These are phyloP conservation scores for Epinotia nisella DNA, from an alignment of 2,888 invertebrate species.

Conservation along the genomic window DNA sequence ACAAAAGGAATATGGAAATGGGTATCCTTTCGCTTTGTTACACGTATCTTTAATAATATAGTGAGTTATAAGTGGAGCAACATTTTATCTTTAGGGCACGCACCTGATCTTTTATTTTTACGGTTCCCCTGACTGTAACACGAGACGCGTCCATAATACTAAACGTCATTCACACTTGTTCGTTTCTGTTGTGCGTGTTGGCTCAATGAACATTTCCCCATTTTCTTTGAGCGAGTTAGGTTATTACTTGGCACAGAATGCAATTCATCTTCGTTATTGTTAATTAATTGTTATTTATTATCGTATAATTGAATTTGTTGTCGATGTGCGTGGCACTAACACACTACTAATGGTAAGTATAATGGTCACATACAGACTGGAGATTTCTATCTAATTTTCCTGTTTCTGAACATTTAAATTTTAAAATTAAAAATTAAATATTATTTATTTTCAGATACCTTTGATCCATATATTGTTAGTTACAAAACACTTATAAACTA, in stretches of 20 bases:
- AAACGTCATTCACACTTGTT: conserved; percentile 54
- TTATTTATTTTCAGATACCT: too few species aligned
- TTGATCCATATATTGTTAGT: too few species aligned
- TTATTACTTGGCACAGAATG: conserved; percentile 24
- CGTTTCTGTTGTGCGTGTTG: conserved; percentile 48
- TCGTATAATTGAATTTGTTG: conserved; percentile 4
- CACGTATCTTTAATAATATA: conserved; percentile 47
- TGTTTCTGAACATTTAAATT: too few species aligned
- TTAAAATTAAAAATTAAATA: too few species aligned
- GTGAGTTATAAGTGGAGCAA: conserved; percentile 56
- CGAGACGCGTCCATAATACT: conserved; percentile 58
- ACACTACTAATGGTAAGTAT: not conserved
- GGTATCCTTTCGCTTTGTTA: conserved; percentile 46
- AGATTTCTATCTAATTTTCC: not conserved
- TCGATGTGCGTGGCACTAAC: not conserved
- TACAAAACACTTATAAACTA: too few species aligned
- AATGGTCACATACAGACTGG: not conserved
- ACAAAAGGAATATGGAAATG: conserved; percentile 40
- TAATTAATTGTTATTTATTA: conserved; percentile 18
- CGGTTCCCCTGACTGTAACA: conserved; percentile 56
- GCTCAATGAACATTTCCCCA: conserved; percentile 44
- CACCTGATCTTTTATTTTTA: conserved; percentile 63
- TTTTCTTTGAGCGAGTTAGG: conserved; percentile 29
- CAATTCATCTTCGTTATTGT: conserved; percentile 20
- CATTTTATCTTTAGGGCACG: conserved; percentile 53